Percentiles rank a stretch among this genome's conserved stretches.
phyloP scores from a whole-genome alignment of 2,113 vertebrate genomes.

The Planiliza haematocheilus region DNA sequence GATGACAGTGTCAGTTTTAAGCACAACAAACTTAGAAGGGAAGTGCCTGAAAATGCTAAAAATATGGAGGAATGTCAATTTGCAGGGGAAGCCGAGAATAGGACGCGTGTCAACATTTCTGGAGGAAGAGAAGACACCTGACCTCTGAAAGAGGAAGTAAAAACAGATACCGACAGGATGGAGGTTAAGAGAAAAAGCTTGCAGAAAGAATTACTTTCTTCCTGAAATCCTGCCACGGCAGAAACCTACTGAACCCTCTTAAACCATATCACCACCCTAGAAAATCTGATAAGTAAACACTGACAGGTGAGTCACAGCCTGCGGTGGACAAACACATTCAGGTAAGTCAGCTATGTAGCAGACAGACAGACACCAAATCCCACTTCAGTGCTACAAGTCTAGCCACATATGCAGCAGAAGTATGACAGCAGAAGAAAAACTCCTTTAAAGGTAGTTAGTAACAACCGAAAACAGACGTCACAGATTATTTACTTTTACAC shows the following conservation, averaged over 20 bases:
- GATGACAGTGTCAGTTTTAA: not conserved
- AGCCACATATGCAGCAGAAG: not conserved
- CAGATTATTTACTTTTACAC: no score
- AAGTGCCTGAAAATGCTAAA: slow-evolving; percentile 11
- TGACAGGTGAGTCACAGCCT: not conserved
- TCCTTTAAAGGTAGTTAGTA: no score
- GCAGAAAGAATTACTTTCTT: not conserved
- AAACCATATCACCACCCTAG: not conserved
- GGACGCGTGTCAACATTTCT: slow-evolving; percentile 28
- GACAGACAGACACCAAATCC: slow-evolving; percentile 2
- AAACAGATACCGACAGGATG: not conserved
- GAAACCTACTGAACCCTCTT: not conserved
- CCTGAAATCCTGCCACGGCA: not conserved
- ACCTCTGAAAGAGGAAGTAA: slow-evolving; percentile 24
- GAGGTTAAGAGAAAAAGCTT: not conserved
- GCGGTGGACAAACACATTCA: not conserved
- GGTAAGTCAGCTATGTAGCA: not conserved
- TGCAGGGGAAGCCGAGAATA: slow-evolving; percentile 35
- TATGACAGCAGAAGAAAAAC: not conserved
- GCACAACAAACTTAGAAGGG: not conserved
- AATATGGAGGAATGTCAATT: not conserved
- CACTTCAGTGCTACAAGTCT: slow-evolving; percentile 33
- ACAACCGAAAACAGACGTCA: no score
- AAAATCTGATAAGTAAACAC: not conserved
- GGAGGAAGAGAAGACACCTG: slow-evolving; percentile 14